Evolutionary conservation across 2,888 invertebrate genomes (phyloP), one percentile per base, ranked within the genome.

Genomic region (Zootermopsis nevadensis): DNA sequence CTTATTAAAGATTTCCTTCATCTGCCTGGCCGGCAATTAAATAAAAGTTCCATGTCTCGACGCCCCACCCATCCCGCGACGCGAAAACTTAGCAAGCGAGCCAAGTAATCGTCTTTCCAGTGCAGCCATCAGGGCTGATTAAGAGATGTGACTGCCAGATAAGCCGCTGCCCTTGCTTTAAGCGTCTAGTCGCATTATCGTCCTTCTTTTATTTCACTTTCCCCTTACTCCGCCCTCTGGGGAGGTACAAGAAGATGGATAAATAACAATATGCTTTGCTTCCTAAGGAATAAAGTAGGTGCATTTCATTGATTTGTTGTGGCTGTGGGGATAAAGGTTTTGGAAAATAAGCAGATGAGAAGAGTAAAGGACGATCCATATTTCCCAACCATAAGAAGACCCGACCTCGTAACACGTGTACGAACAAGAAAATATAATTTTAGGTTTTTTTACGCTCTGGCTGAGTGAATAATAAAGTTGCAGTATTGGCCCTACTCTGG

Each of bases 141-240:
- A 77, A 77, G 31, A 10, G 77, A 77, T 77, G 77, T 55, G 77
- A 77, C 77, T 77, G 77, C 55, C 77, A 77, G 77, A 77, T 77
- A 77, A 77, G 53, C 77, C 55, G 31, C 31, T 77, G 53, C 77
- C 48, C 76, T 60, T 60, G 60, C 60, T 60, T 60, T 60, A n/a
- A n/a, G 60, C 60, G 69, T 69, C 69, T 69, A 30, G 22, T 33
- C 69, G 33, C 31, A 69, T 69, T 69, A 69, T 69, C 30, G 69
- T 33, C 69, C 22, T 1, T 19, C 33, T 69, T 69, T 69, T 69
- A 69, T 69, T 69, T 69, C 69, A 69, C 69, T 33, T 33, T 12
- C 69, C 27, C n/a, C 66, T 10, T n/a, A 15, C 48, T 27, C 66
- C 69, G 15, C 15, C 10, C 69, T 69, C 69, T 33, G 69, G 69